Evolutionary conservation across 2,113 vertebrate genomes (phyloP).

Genomic region (Chlorodrepanis virens): DNA sequence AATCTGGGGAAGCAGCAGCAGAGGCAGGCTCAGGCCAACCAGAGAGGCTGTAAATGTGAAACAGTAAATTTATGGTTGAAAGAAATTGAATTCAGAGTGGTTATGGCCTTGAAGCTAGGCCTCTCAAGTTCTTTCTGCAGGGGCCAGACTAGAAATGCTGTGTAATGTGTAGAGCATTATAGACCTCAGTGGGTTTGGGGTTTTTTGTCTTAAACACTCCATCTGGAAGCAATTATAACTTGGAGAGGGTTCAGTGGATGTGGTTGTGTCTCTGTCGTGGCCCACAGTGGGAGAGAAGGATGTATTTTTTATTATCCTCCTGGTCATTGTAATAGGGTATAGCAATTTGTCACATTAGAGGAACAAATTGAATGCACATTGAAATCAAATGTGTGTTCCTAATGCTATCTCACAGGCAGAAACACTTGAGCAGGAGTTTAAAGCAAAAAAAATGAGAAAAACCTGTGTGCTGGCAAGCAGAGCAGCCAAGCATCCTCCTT

Average conservation of each 20-base stretch:
- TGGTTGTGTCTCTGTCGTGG: neutral
- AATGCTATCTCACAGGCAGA: neutral
- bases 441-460: neutral
- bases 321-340: neutral
- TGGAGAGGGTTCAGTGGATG: neutral
- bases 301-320: neutral
- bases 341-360: neutral
- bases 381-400: neutral
- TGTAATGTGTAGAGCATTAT: neutral
- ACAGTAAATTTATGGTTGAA: neutral
- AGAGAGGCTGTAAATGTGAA: neutral
- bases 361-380: neutral
- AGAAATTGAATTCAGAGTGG: neutral
- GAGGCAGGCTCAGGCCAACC: neutral
- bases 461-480: neutral
- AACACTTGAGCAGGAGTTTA: neutral
- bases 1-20: neutral
- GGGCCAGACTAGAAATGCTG: neutral
- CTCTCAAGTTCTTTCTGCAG: neutral
- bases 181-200: neutral
- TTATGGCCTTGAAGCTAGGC: neutral
- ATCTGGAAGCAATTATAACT: neutral
- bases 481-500: neutral
- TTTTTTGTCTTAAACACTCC: neutral
- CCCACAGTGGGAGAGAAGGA: neutral